phyloP scores from a whole-genome alignment of 92 coral and sea anemone species.

The Siderastrea radians region DNA sequence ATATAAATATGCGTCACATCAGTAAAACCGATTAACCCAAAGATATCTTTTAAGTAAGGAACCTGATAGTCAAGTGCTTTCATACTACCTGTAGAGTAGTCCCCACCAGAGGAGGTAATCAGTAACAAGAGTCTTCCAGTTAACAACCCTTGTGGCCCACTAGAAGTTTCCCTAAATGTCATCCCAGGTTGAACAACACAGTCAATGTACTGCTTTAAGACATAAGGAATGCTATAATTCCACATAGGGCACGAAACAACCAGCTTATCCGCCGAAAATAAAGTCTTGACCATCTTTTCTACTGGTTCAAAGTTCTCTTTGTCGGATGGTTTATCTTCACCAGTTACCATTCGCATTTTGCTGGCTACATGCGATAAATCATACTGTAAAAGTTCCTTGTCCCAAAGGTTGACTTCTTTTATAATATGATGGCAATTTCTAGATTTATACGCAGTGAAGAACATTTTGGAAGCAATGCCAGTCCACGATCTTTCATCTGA shows the following conservation, averaged over 20 bases:
- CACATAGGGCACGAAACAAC: conserved; percentile 99
- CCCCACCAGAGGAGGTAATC: conserved; percentile 96
- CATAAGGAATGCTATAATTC: conserved; percentile 98
- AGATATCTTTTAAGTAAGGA: conserved; percentile 94
- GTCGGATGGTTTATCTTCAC: conserved; percentile 76
- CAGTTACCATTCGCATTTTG: conserved; percentile 95
- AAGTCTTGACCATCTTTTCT: conserved; percentile 86
- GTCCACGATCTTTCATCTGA: conserved; percentile 92
- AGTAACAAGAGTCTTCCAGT: conserved; percentile 84
- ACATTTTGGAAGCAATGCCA: conserved; percentile 85
- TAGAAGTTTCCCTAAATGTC: conserved; percentile 87
- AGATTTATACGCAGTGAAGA: conserved; percentile 78
- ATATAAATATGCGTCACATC: conserved; percentile 95
- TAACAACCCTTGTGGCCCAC: conserved; percentile 91
- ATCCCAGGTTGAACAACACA: conserved; percentile 98
- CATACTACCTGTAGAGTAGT: conserved; percentile 84
- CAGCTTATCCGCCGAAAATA: conserved; percentile 90
- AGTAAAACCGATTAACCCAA: conserved; percentile 94
- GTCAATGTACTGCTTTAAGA: conserved; percentile 96
- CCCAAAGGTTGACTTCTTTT: conserved; percentile 94
- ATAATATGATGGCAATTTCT: conserved; percentile 69
- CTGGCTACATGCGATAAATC: conserved; percentile 95
- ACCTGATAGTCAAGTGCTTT: conserved; percentile 93
- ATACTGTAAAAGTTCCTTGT: conserved; percentile 84
- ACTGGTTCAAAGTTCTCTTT: conserved; percentile 78